phyloP scores from a whole-genome alignment of 2,888 invertebrate genomes.

The Drosophila fulvimacula region DNA sequence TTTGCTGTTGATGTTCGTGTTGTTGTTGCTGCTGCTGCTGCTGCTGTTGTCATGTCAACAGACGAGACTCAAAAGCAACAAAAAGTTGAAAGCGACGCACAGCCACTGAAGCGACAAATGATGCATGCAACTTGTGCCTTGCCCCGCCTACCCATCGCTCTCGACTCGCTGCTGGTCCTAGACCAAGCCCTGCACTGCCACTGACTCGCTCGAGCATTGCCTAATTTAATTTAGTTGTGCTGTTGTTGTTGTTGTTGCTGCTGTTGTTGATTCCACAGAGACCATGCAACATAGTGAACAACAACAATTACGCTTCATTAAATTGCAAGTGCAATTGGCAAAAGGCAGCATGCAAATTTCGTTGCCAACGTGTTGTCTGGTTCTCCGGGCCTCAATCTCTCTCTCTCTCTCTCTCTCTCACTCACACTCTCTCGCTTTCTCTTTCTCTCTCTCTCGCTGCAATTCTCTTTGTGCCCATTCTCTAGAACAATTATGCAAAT shows the following conservation, averaged over 20 bases:
- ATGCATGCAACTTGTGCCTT: slow-evolving; percentile 42
- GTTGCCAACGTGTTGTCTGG: slow-evolving; percentile 48
- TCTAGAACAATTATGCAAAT: slow-evolving; percentile 74
- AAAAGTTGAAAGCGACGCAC: slow-evolving; percentile 40
- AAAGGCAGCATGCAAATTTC: slow-evolving; percentile 60
- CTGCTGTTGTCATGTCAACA: slow-evolving; percentile 56
- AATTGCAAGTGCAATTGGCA: slow-evolving; percentile 71
- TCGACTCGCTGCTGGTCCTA: too few species aligned
- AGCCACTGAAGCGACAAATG: slow-evolving; percentile 57
- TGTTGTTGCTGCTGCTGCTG: slow-evolving; percentile 16
- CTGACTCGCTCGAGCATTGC: slow-evolving; percentile 53
- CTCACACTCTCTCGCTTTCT: background rate
- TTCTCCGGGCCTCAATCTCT: background rate
- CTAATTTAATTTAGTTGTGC: slow-evolving; percentile 61
- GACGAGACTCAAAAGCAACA: slow-evolving; percentile 42
- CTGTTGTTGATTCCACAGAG: slow-evolving; percentile 39
- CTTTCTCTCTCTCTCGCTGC: background rate
- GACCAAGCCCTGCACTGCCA: slow-evolving; percentile 2
- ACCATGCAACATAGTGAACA: slow-evolving; percentile 44
- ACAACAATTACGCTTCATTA: slow-evolving; percentile 78
- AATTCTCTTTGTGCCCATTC: background rate
- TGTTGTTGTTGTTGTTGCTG: slow-evolving; percentile 34
- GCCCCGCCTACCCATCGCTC: background rate
- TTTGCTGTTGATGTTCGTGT: slow-evolving; percentile 24
- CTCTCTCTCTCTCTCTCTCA: background rate